Evolutionary conservation across 2,113 vertebrate species (phyloP).

Genomic region (Rafetus swinhoei): DNA sequence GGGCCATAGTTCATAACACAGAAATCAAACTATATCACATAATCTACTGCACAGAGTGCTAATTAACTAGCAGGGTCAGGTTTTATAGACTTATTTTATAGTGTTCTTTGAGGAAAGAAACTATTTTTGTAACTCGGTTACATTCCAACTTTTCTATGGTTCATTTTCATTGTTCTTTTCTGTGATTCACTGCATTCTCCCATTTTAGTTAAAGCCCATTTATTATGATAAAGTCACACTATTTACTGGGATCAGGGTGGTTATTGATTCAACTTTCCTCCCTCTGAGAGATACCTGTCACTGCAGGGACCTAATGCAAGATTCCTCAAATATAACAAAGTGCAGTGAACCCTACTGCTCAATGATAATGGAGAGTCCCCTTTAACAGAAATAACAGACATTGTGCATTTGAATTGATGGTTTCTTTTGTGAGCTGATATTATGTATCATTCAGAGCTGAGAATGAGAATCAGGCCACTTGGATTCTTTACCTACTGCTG

Average conservation of each 20-base stretch:
- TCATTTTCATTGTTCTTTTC: background rate
- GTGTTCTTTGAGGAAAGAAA: constrained; percentile 58
- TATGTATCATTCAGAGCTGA: background rate
- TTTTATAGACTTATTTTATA: constrained; percentile 65
- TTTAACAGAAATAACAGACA: background rate
- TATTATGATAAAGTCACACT: background rate
- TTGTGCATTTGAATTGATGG: background rate
- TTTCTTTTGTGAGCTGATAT: background rate
- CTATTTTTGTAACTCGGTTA: constrained; percentile 51
- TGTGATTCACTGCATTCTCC: background rate
- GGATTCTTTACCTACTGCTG: background rate
- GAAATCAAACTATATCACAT: constrained; percentile 53
- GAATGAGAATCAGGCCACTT: background rate
- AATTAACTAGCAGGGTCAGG: constrained; percentile 59
- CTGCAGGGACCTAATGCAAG: background rate
- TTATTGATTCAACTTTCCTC: background rate
- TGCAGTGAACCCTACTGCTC: background rate
- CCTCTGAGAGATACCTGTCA: background rate
- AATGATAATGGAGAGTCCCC: background rate
- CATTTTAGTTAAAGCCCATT: background rate
- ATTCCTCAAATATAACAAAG: background rate
- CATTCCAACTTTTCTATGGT: constrained; percentile 18
- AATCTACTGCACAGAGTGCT: constrained; percentile 51
- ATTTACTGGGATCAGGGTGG: background rate
- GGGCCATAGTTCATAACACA: constrained; percentile 42